Evolutionary conservation across 2,888 invertebrate species (phyloP), one percentile per base, ranked within the genome.

Genomic region (Tiliacea aurago): DNA sequence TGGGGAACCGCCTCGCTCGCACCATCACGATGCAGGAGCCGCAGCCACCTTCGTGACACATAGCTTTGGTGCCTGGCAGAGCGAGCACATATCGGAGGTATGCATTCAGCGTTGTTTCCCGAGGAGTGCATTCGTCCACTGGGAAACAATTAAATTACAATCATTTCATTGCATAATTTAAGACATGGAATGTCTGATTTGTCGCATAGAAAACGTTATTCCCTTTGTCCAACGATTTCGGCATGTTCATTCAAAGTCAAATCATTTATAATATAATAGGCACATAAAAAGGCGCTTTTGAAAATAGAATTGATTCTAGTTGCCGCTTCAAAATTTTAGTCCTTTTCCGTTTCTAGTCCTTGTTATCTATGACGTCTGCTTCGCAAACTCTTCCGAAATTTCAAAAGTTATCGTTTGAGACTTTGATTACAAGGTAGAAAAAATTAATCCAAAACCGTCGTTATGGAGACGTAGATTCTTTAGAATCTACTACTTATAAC

Each of bases 41-140:
- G 68, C 95, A 95, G 18, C 94, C 94, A 0, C 95, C 95, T 77
- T 95, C 94, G 53, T 90, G 92, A 75, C 95, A 95, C 95, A 95
- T 95, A 0, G 96, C 96, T 89, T 98, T 98, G 0, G 98, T 98
- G 18, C 98, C 98, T 0, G 96, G 97, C 41, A 98, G 91, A 18
- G 95, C 94, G 13, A 97, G 95, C 80, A 94, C 90, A 53, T 97
- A 96, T 20, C 98, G 95, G 10, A 98, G 93, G 87, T 97, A 98
- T 0, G 96, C 95, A 82, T 97, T 97, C 15, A 98, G 93, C 0
- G 97, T 94, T 3, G 97, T 97, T 51, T 96, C 94, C 0, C 97
- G 95, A 0, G 94, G 93, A 0, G 95, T 87, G 18, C 90, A 85
- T 53, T 88, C 88, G 74, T 93, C 87, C 80, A 95, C 95, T 96